Base-by-base conservation (phyloP, 2,797 vertebrate genomes). In the Aplochiton taeniatus region DNA sequence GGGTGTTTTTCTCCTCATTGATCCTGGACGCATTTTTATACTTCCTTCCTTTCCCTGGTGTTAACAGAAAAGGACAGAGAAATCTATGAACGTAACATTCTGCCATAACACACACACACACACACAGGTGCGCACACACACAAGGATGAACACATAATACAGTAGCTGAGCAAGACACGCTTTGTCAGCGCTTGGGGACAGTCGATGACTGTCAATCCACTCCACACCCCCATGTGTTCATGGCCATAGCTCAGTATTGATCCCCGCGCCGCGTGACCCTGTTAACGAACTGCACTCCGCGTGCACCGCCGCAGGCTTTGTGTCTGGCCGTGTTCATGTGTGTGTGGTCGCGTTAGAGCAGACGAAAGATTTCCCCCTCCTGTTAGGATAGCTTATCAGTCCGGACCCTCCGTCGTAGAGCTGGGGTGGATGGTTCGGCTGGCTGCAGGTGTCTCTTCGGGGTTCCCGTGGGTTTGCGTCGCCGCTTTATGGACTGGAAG, bases 161-260 rank as follows among this genome's bases (percentile, higher is more conserved):
- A 58, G 14, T 45, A n/a, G 50, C 14, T 14, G 64, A 57, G 9
- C n/a, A n/a, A n/a, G 59, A 73, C 53, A 72, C 65, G 61, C 61
- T 69, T 70, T 70, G 71, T 57, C 46, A 47, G 55, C 61, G 72
- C 76, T 84, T 77, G 59, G 75, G 74, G 74, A 79, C 78, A 75
- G 67, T 88, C 88, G 80, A 87, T 89, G 52, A 12, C 62, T 60
- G 65, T 57, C 18, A 56, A 69, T 57, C 18, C 60, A 20, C 20
- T 53, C 70, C 67, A 48, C 73, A 66, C 76, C 71, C 66, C 60
- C 17, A 57, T 66, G 71, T 53, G 66, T 77, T 58, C 70, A 74
- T 45, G 64, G 68, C 74, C 74, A 55, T 70, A 62, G 69, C 42
- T 13, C 74, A 74, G 84, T 66, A 85, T 90, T 60, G 86, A 90